Evolutionary conservation across 2,888 invertebrate species (phyloP), one percentile per base, ranked within the genome.

Genomic region (Drosophila macrospina): DNA sequence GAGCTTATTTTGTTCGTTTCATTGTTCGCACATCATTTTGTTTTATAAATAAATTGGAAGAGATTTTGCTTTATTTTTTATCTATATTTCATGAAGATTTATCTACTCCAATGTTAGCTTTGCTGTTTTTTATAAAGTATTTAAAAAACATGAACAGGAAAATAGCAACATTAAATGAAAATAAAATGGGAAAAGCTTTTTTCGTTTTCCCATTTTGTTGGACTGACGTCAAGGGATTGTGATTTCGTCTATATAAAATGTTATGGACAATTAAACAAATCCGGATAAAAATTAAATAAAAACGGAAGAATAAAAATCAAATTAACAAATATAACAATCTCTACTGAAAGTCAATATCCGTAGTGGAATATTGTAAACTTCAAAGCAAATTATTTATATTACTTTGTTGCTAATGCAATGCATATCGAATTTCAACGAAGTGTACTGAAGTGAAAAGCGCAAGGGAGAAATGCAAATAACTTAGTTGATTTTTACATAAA

Each of bases 171-270:
- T 67, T 13, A 63, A 64, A 62, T 42, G 7, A 48, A 47, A 56
- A 56, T 30, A 7, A 60, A 54, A 57, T 47, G 28, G 37, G 36
- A 36, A 66, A 68, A 36, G 26, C 7, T 42, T 55, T 68, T 57
- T 4, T 7, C 8, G 52, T 47, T 52, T 48, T 24, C 11, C 60
- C 24, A 41, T 44, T 54, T 61, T 36, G 36, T 47, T 28, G n/a
- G 75, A 69, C 81, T 76, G 88, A 84, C 88, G 88, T 84, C 86
- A 88, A 70, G 44, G 52, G 47, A 65, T 57, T 66, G 62, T 52
- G 55, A 67, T 54, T 45, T 67, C 55, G 76, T 64, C 73, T 65
- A 66, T 62, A 47, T 28, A 6, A 62, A 62, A 70, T 63, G 42
- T 42, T 54, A 52, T 66, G 52, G 65, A 24, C 54, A 75, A 63